Percentiles rank a stretch among this genome's conserved stretches.
Evolutionary conservation across 64 coral and sea anemone species (phyloP).

Genomic region (Montipora sp.): DNA sequence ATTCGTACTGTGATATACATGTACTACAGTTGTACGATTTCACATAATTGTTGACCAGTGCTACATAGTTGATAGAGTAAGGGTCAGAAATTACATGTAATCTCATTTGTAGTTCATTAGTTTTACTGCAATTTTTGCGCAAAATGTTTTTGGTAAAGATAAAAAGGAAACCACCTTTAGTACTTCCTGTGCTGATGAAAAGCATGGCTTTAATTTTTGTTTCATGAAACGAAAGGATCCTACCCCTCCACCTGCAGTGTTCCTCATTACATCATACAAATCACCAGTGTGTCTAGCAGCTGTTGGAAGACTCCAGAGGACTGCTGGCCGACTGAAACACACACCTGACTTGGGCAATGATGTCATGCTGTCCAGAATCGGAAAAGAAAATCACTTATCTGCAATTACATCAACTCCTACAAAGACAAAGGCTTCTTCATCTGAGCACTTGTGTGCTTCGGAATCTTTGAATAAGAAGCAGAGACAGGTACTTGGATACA

Average conservation of each 20-base stretch:
- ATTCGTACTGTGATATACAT: too few relatives aligned
- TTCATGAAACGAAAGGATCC: conserved; percentile 26
- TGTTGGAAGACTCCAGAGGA: conserved; percentile 13
- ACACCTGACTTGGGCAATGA: conserved; percentile 5
- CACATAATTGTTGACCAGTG: too few relatives aligned
- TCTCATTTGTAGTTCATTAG: too few relatives aligned
- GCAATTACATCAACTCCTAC: background rate
- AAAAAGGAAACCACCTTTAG: too few relatives aligned
- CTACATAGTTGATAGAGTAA: too few relatives aligned
- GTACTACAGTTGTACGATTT: too few relatives aligned
- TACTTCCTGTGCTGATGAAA: too few relatives aligned
- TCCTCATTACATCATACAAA: conserved; percentile 32
- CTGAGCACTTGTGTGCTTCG: background rate
- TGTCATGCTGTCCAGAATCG: background rate
- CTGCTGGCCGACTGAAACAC: conserved; percentile 14
- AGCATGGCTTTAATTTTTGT: background rate
- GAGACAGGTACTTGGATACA: conserved; percentile 3
- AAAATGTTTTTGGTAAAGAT: too few relatives aligned
- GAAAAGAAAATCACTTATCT: background rate
- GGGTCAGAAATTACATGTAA: too few relatives aligned
- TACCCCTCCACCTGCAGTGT: background rate
- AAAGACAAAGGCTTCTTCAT: background rate
- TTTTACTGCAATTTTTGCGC: too few relatives aligned
- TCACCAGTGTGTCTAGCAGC: conserved; percentile 6
- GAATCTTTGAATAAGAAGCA: conserved; percentile 19